A percentile compares a stretch with the other conserved stretches of the same genome.
Evolutionary conservation across 2,113 vertebrate genomes (phyloP).

Genomic region (Anoura caudifer): DNA sequence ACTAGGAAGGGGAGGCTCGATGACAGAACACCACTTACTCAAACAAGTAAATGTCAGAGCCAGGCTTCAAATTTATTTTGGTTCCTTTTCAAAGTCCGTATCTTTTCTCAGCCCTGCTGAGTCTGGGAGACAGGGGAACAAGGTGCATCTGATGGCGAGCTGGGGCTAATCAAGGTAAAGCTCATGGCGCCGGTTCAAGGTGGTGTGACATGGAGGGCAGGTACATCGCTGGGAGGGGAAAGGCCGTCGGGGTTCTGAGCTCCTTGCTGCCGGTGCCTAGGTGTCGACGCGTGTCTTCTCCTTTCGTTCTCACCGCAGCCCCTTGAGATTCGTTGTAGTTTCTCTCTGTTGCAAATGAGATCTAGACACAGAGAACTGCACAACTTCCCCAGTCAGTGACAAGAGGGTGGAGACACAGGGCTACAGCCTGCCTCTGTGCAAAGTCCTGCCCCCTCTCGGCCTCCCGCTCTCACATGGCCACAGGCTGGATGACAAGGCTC

Average conservation of each 20-base stretch:
- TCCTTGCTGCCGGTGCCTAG: too few species aligned
- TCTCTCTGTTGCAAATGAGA: not conserved
- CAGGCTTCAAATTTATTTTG: not conserved
- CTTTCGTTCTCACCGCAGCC: not conserved
- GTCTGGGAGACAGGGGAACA: not conserved
- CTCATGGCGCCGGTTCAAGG: accelerated
- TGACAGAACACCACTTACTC: not conserved
- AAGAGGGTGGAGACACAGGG: not conserved
- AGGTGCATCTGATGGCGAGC: too few species aligned
- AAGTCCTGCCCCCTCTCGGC: not conserved
- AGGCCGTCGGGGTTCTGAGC: accelerated
- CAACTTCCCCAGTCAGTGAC: too few species aligned
- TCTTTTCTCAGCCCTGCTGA: not conserved
- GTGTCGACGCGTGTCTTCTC: not conserved
- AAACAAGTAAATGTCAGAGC: not conserved
- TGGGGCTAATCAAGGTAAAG: not conserved
- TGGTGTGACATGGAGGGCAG: too few species aligned
- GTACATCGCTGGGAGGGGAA: accelerated
- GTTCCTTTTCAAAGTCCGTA: not conserved
- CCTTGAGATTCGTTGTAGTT: not conserved
- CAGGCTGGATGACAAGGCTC: not conserved
- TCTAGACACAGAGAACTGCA: not conserved
- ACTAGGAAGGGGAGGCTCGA: accelerated
- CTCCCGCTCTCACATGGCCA: not conserved
- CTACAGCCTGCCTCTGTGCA: not conserved